These are phyloP conservation scores for Bostrychus sinensis DNA, from an alignment of 2,113 vertebrate genomes.

Conservation along the genomic window DNA sequence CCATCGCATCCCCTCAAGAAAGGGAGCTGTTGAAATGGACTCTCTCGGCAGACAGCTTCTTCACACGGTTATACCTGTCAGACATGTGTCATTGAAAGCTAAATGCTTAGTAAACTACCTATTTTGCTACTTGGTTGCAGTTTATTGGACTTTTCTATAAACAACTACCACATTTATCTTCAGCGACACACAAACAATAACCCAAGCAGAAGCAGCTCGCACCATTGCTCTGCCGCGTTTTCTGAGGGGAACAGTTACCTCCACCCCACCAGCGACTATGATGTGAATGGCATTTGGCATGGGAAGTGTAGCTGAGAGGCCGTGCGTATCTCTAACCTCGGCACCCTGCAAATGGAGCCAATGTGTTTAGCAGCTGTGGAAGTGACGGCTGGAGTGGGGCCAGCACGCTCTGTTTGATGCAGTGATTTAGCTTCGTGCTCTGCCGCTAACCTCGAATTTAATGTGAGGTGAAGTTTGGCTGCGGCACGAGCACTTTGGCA, in stretches of 20 bases:
- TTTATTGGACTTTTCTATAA: neutral
- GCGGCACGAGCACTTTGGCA: slow-evolving; percentile 21
- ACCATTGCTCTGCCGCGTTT: slow-evolving; percentile 3
- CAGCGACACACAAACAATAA: neutral
- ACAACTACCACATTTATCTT: neutral
- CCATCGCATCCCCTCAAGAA: too few species aligned
- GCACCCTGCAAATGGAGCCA: slow-evolving; percentile 54
- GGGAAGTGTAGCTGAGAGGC: slow-evolving; percentile 22
- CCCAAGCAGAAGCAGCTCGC: slow-evolving; percentile 18
- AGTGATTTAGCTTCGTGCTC: slow-evolving; percentile 55
- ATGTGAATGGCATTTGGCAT: slow-evolving; percentile 56
- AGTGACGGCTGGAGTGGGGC: slow-evolving; percentile 49
- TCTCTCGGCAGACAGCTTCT: too few species aligned
- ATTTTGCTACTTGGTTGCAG: too few species aligned
- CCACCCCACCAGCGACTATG: slow-evolving; percentile 31
- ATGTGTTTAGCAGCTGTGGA: slow-evolving; percentile 71
- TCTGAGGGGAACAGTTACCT: slow-evolving; percentile 38
- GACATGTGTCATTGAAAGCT: too few species aligned
- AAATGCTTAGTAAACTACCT: too few species aligned
- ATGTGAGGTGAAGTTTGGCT: slow-evolving; percentile 27
- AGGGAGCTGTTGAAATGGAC: too few species aligned
- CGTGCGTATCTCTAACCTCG: slow-evolving; percentile 49
- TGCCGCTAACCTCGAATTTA: slow-evolving; percentile 45
- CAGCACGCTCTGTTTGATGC: slow-evolving; percentile 54
- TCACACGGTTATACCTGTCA: too few species aligned